Evolutionary conservation across 1,140 invertebrate genomes (phyloP), one percentile per base, ranked within the genome.

Genomic region (Nasonia vitripennis): DNA sequence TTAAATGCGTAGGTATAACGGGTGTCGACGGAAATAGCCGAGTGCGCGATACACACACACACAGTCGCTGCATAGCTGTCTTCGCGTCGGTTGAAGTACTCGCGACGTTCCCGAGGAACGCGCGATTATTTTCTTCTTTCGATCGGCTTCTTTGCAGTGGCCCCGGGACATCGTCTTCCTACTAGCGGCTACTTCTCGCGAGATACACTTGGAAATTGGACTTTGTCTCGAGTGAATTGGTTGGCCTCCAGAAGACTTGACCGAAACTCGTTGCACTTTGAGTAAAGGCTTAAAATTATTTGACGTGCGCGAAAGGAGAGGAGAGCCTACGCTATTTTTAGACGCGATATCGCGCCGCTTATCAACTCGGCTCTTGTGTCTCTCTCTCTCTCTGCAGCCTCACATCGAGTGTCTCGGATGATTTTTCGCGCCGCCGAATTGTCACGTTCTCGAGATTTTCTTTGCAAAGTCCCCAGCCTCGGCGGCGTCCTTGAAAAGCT

Each of bases 1-100:
- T 86, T 86, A 86, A 86, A 86, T 78, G 84, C 74, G 79, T 81
- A 86, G 84, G 71, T 86, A 85, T 86, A 81, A 81, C 73, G 70
- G 51, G 31, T 51, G 55, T 20, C n/a, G 62, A 78, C 79, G 9
- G 78, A 86, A 86, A 86, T 86, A 86, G 23, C 41, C 20, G 41
- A 20, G 55, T 3, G 17, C 74, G 55, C 14, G 17, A 62, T 14
- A 62, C n/a, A 23, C 67, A 11, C 37, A 5, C 77, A 20, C 34
- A 34, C 17, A 27, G 27, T 27, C 27, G 27, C 27, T 55, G 23
- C 45, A 4, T 51, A 51, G 48, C 73, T 71, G 84, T 84, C 83
- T 77, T 84, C 83, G 83, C 83, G 67, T 31, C 55, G 68, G 41
- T 67, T 62, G 82, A 84, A 74, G 80, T 45, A 74, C 71, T 51